Evolutionary conservation across 2,888 invertebrate species (phyloP), one percentile per base, ranked within the genome.

Genomic region (Brassicogethes aeneus): DNA sequence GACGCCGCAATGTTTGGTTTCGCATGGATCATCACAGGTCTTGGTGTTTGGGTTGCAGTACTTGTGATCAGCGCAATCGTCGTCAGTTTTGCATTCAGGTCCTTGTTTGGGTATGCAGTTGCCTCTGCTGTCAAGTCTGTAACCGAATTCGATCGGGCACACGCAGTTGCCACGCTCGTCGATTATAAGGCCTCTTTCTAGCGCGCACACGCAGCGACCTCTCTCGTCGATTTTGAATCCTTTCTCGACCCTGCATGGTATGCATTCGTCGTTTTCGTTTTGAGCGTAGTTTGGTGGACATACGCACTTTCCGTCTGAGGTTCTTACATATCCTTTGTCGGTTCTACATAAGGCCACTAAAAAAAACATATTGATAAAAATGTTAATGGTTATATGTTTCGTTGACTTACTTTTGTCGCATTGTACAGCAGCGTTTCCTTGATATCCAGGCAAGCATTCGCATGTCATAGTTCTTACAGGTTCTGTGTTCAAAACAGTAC

Each of bases 381-480:
- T n/a, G n/a, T 45, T 37, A 41, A 29, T 17, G 30, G n/a, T n/a
- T n/a, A n/a, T n/a, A n/a, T n/a, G n/a, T n/a, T n/a, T n/a, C n/a
- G n/a, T n/a, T n/a, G n/a, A 75, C 77, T 78, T 74, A 82, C 89
- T 76, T 72, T 77, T 82, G 54, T 85, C 82, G 60, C 92, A 93
- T 59, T 83, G 80, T 7, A 84, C 74, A 5, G 88, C 82, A 14
- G 92, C 91, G 62, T 91, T 88, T 63, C 92, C 93, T 66, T 81
- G 81, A 62, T 83, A 90, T 45, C 90, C 91, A 23, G 85, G 83
- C 34, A 83, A 63, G 62, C 93, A 93, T 66, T 87, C 85, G 60
- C 92, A 93, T 46, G 87, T 79, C 85, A 92, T 86, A 5, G 91
- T 91, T 60, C 86, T 76, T 0, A 92, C 83, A 7, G 91, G 89